These are phyloP conservation scores for Drosophila tanythrix DNA, from an alignment of 2,888 invertebrate genomes.

Conservation along the genomic window DNA sequence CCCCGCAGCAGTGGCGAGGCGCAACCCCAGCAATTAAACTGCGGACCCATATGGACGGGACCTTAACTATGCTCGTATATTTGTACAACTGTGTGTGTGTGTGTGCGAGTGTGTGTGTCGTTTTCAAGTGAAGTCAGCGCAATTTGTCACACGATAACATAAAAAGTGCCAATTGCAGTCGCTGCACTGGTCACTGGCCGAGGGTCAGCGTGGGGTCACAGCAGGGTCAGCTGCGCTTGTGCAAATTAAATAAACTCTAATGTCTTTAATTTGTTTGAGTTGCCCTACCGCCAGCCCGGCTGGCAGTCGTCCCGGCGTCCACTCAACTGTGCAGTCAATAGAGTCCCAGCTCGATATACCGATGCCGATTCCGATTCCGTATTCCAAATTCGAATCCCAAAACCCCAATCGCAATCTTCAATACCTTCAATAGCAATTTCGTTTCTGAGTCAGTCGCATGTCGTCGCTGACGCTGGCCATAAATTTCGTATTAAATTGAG, in stretches of 20 bases:
- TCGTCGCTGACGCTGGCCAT: constrained; percentile 72
- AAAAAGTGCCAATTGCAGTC: constrained; percentile 78
- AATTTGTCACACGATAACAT: constrained; percentile 75
- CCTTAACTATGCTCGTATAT: constrained; percentile 1
- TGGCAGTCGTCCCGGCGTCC: constrained; percentile 13
- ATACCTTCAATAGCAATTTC: constrained; percentile 17
- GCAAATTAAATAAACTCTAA: constrained; percentile 79
- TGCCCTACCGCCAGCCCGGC: constrained; percentile 14
- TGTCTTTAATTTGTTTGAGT: constrained; percentile 79
- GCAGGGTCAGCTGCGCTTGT: constrained; percentile 68
- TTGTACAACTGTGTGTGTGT: not conserved
- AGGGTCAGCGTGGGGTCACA: constrained; percentile 41
- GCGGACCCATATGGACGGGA: constrained; percentile 62
- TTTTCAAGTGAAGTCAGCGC: constrained; percentile 47
- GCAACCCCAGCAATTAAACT: constrained; percentile 72
- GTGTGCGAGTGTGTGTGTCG: constrained; percentile 6
- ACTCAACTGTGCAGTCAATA: constrained; percentile 34
- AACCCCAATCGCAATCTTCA: constrained; percentile 29
- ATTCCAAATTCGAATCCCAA: constrained; percentile 19
- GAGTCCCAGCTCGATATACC: constrained; percentile 17
- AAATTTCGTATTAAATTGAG: constrained; percentile 80
- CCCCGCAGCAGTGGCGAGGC: constrained; percentile 31
- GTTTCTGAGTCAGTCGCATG: constrained; percentile 55
- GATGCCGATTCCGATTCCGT: constrained; percentile 10
- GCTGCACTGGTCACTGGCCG: constrained; percentile 27